Evolutionary conservation across 2,888 invertebrate species (phyloP).

Genomic region (Trichopoda pennipes): DNA sequence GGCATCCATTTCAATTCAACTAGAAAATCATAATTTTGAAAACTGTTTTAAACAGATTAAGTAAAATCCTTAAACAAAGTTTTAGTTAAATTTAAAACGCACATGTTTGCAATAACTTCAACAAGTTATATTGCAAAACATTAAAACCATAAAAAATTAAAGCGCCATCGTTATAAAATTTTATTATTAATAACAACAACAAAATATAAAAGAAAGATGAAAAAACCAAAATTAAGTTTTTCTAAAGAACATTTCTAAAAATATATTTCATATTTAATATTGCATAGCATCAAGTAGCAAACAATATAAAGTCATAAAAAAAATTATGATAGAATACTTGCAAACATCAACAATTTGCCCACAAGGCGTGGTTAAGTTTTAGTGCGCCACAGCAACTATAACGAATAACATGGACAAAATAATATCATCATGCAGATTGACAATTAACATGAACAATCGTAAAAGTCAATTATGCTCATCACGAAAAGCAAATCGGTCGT

Average conservation of each 20-base stretch:
- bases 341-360: constrained; percentile 46
- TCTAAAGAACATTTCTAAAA: constrained; percentile 25
- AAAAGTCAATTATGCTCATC: constrained; percentile 73
- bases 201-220: too few relatives aligned
- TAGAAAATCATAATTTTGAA: too few relatives aligned
- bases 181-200: too few relatives aligned
- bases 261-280: constrained; percentile 29
- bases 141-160: too few relatives aligned
- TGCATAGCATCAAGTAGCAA: constrained; percentile 22
- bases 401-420: constrained; percentile 32
- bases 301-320: constrained; percentile 36
- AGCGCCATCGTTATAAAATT: too few relatives aligned
- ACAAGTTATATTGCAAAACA: too few relatives aligned
- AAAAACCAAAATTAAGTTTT: not conserved
- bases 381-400: constrained; percentile 25
- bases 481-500: constrained; percentile 71
- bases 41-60: too few relatives aligned
- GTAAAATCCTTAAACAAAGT: too few relatives aligned
- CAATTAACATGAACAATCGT: constrained; percentile 70
- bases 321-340: constrained; percentile 52
- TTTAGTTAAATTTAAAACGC: too few relatives aligned
- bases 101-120: too few relatives aligned
- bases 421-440: constrained; percentile 67
- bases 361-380: constrained; percentile 53
- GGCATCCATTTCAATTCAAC: too few relatives aligned